These are phyloP conservation scores for Oceanodroma leucorhoa DNA, from an alignment of 2,797 vertebrate species.

Conservation along the genomic window DNA sequence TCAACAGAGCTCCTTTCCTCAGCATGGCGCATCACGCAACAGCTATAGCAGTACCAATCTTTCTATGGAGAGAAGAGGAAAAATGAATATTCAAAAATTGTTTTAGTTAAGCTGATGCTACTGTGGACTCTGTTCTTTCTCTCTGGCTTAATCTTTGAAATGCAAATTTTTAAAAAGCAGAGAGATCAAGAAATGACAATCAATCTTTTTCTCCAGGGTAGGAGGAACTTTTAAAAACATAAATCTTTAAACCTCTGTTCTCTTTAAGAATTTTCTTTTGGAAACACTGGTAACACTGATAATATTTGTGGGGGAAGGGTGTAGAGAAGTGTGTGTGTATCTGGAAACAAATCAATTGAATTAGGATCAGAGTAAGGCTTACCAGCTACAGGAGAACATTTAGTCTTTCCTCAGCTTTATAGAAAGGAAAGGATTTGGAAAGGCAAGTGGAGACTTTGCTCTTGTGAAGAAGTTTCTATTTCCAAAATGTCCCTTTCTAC, in stretches of 20 bases:
- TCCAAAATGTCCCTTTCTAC: background rate
- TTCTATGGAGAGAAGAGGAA: background rate
- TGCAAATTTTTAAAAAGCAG: background rate
- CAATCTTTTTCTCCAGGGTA: background rate
- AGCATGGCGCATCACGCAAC: background rate
- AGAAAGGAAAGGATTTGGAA: background rate
- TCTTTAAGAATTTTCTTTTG: background rate
- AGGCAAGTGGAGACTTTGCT: background rate
- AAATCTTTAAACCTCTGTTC: background rate
- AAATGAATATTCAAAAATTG: slow-evolving; percentile 28
- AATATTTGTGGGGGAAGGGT: background rate
- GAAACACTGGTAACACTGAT: background rate
- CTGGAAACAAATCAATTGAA: background rate
- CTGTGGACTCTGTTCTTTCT: background rate
- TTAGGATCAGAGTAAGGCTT: background rate
- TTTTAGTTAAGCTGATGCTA: background rate
- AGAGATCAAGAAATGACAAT: background rate
- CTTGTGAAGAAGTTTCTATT: background rate
- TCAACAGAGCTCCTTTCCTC: background rate
- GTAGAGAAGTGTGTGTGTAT: background rate
- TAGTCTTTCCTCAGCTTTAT: background rate
- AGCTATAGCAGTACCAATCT: background rate
- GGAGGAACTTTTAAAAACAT: background rate
- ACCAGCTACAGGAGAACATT: background rate
- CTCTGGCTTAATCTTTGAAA: slow-evolving; percentile 17